Evolutionary conservation across 2,797 vertebrate genomes (phyloP).

Genomic region (Malurus splendens): DNA sequence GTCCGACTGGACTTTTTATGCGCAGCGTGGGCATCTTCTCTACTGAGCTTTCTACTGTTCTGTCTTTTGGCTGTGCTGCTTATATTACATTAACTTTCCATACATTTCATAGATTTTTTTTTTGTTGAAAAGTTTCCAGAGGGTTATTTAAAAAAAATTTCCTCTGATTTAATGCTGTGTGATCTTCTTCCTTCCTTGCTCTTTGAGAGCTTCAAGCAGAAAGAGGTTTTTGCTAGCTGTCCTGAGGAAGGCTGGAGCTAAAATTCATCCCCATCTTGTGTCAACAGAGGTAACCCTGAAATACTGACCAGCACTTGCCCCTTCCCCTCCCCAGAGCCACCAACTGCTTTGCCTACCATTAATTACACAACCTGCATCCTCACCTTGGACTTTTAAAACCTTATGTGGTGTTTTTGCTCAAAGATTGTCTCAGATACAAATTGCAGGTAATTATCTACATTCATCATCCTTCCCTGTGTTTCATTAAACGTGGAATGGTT

Average conservation of each 20-base stretch:
- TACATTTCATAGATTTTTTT: neutral
- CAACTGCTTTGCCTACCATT: neutral
- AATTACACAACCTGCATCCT: neutral
- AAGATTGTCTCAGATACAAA: slow-evolving; percentile 5
- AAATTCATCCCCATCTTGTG: neutral
- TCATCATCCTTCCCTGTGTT: slow-evolving; percentile 15
- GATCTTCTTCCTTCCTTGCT: neutral
- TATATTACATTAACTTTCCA: neutral
- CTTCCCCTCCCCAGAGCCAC: neutral
- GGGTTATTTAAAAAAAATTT: neutral
- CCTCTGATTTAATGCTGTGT: neutral
- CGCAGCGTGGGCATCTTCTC: neutral
- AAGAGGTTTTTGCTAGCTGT: neutral
- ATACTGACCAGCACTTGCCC: neutral
- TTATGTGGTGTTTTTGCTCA: neutral
- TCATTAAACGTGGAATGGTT: neutral
- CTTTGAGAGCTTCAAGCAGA: neutral
- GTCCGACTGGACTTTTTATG: neutral
- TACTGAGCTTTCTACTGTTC: neutral
- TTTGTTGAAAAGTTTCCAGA: neutral
- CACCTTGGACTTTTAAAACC: slow-evolving; percentile 3
- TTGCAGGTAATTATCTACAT: slow-evolving; percentile 33
- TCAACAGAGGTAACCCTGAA: neutral
- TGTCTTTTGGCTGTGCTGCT: neutral
- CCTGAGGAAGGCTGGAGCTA: neutral